These are phyloP conservation scores for Melanaphis sacchari DNA, from an alignment of 1,140 invertebrate genomes.

Conservation along the genomic window DNA sequence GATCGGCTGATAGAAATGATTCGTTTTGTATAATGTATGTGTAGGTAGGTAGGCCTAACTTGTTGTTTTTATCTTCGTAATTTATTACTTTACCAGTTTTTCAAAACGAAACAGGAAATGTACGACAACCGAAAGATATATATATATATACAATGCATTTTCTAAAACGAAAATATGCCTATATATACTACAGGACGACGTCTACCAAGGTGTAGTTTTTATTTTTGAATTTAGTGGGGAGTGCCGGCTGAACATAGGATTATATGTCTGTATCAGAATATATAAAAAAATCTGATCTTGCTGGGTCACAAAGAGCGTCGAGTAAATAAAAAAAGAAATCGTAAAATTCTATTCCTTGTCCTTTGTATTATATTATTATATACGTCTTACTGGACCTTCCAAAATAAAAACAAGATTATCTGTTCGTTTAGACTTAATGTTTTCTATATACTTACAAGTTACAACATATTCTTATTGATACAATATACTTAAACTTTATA, in stretches of 20 bases:
- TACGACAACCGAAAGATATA: not conserved
- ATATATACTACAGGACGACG: not conserved
- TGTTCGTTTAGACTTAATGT: not conserved
- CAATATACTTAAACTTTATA: not conserved
- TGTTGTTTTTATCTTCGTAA: conserved; percentile 24
- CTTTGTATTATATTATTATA: conserved; percentile 5
- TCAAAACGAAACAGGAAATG: conserved; percentile 8
- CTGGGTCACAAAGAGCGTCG: not conserved
- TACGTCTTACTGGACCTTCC: not conserved
- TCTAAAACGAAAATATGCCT: conserved; percentile 1
- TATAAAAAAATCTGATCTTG: not conserved
- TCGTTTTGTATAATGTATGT: not conserved
- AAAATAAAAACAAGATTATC: not conserved
- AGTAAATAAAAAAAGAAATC: conserved; percentile 6
- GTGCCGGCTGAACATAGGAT: not conserved
- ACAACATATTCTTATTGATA: not conserved
- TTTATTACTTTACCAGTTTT: conserved; percentile 29
- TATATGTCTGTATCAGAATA: not conserved
- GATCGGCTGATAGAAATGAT: not conserved
- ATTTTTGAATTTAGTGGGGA: conserved; percentile 15
- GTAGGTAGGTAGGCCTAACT: not conserved
- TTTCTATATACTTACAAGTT: not conserved
- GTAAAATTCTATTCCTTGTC: conserved; percentile 9
- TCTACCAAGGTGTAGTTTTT: not conserved
- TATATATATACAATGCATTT: conserved; percentile 6